Conservation (phyloP, 2,888 invertebrate genomes). For the Scelioninae gen. 1 region DNA sequence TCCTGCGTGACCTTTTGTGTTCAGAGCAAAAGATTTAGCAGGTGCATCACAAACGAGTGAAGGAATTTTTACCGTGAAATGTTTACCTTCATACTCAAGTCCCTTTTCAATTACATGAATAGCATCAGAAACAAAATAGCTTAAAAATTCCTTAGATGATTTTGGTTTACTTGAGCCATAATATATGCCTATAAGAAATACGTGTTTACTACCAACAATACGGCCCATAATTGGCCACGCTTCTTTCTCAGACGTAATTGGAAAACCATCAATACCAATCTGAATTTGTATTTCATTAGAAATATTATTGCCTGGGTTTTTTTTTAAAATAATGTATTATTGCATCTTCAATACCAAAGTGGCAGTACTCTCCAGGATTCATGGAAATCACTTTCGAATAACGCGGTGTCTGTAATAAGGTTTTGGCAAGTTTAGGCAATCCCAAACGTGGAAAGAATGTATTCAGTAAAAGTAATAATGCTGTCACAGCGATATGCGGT, state of each 20-base stretch:
- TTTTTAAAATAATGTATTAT: not conserved
- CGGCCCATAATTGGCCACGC: conserved; percentile 14
- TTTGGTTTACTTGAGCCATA: conserved; percentile 2
- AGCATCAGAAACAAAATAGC: conserved; percentile 1
- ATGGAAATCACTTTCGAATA: not conserved
- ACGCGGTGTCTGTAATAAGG: not conserved
- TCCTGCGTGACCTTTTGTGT: conserved; percentile 33
- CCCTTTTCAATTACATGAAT: not conserved
- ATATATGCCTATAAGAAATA: conserved; percentile 7
- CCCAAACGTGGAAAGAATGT: not conserved
- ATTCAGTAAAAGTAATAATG: not conserved
- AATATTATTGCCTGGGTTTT: too few relatives aligned
- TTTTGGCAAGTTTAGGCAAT: conserved; percentile 5
- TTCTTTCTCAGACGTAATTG: conserved; percentile 10
- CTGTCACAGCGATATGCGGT: too few relatives aligned
- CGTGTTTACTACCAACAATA: not conserved
- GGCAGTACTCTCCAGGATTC: not conserved
- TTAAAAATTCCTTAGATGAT: conserved; percentile 7
- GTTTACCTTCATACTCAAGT: not conserved
- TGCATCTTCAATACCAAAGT: conserved; percentile 1
- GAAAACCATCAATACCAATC: conserved; percentile 13
- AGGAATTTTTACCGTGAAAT: not conserved
- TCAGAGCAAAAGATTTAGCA: conserved; percentile 32
- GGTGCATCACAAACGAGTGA: conserved; percentile 40
- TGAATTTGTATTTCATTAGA: not conserved